Conservation (phyloP, 2,797 vertebrate genomes). For the Gymnothorax reevesii region DNA sequence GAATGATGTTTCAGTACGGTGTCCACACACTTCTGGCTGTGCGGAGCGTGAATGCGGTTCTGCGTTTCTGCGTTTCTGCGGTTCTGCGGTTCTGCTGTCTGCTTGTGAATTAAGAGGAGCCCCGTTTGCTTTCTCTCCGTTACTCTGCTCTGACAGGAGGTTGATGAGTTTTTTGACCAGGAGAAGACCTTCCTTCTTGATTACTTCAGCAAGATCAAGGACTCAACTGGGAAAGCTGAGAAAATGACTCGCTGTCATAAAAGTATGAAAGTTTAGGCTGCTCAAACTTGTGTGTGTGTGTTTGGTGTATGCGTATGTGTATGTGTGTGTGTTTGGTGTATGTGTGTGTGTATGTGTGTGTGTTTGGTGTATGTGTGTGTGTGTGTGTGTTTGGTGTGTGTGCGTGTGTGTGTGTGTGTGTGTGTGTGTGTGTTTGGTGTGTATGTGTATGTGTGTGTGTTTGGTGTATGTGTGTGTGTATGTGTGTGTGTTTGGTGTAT, state of each 20-base stretch:
- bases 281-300: not conserved
- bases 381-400: not conserved
- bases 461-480: no score
- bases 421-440: no score
- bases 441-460: not conserved
- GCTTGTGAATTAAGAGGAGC: not conserved
- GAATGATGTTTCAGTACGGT: no score
- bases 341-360: not conserved
- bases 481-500: no score
- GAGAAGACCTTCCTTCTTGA: constrained; percentile 95
- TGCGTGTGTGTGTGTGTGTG: not conserved
- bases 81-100: not conserved
- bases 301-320: not conserved
- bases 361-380: no score
- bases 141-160: constrained; percentile 75
- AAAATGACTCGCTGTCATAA: constrained; percentile 96
- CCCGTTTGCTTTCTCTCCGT: not conserved
- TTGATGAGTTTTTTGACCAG: constrained; percentile 98
- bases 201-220: constrained; percentile 93
- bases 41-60: no score
- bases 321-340: not conserved
- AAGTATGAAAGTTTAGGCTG: constrained; percentile 72
- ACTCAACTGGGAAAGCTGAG: constrained; percentile 92
- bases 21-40: no score
- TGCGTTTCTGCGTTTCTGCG: no score